Evolutionary conservation across 2,113 vertebrate species (phyloP).

Genomic region (Butorides virescens): DNA sequence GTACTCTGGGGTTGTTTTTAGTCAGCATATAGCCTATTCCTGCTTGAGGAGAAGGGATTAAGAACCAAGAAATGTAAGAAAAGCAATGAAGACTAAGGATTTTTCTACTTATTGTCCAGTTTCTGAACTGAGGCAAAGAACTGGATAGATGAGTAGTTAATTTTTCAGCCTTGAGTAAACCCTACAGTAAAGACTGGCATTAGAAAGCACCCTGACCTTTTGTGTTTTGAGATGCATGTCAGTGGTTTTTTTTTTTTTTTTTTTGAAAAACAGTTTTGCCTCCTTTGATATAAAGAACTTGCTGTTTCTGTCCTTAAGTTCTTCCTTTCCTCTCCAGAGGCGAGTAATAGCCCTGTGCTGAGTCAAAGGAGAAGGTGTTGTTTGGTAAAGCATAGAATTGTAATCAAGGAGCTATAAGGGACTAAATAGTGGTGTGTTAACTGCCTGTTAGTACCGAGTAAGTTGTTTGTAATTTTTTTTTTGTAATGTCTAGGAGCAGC

Average conservation of each 20-base stretch:
- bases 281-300: background rate
- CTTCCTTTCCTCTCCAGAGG: background rate
- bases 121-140: background rate
- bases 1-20: background rate
- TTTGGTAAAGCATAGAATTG: background rate
- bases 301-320: background rate
- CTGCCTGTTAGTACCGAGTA: background rate
- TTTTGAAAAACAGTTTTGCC: background rate
- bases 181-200: background rate
- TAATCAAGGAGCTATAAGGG: background rate
- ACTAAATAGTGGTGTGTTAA: background rate
- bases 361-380: background rate
- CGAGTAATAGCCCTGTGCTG: background rate
- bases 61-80: background rate
- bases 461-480: background rate
- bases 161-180: background rate
- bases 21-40: background rate
- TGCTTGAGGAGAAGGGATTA: background rate
- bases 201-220: background rate
- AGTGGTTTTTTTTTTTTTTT: background rate
- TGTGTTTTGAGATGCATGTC: background rate
- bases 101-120: background rate
- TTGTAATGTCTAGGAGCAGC: background rate
- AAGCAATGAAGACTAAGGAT: background rate
- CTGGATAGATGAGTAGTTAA: background rate